Evolutionary conservation across 2,113 vertebrate genomes (phyloP), one percentile per base, ranked within the genome.

Genomic region (Sclerurus mexicanus): DNA sequence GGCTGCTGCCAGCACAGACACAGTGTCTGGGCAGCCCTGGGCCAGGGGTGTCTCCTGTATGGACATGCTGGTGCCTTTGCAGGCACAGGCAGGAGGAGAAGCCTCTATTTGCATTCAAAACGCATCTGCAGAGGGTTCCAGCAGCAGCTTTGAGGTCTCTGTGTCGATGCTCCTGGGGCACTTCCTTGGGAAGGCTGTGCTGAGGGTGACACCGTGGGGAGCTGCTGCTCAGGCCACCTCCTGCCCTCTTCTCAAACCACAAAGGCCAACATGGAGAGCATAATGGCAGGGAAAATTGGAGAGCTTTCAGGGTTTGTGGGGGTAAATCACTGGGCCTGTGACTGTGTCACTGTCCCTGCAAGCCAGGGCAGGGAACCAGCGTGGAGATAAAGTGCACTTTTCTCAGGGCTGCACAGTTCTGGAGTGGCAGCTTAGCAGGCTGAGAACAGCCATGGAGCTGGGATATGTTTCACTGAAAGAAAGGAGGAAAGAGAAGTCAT

Each of bases 1-100:
- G 50, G 58, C 20, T 23, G 6, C 28, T 50, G 59, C 33, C 40
- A 27, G 24, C 35, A 35, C 25, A 31, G 62, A n/a, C 10, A 20
- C 18, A 2, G 3, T 31, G 55, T 49, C 37, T 37, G 53, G 35
- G 37, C 74, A 62, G 3, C 20, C 28, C 66, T 42, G 53, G 33
- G 33, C 3, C 0, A 40, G 28, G 71, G 13, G 1, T 10, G 80
- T 63, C 40, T 91, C 73, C 47, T 9, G 6, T 4, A 0, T 4
- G 52, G 80, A 49, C 4, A 1, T 6, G 6, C 63, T 58, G 63
- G 49, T 66, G 58, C n/a, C 30, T 81, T 35, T 55, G 27, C 23
- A 14, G 52, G 58, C 37, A 15, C 27, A 30, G 39, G 60, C 71
- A 56, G 50, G 39, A 87, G 39, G 37, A 90, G 62, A 50, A 83